phyloP scores from a whole-genome alignment of 2,888 invertebrate species.

The Choristoneura rosaceana region DNA sequence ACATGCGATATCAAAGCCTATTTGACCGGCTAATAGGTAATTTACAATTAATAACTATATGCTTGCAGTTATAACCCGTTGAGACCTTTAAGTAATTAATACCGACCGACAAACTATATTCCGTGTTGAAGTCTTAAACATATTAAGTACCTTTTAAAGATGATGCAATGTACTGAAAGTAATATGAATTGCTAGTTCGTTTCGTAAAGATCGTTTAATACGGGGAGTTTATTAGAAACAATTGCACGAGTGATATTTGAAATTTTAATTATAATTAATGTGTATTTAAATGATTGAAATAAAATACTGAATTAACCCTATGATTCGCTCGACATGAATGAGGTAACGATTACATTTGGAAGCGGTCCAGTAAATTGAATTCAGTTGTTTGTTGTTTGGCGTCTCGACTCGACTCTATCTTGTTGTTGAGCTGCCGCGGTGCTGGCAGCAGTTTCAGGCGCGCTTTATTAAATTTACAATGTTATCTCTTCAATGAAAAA shows the following conservation, averaged over 20 bases:
- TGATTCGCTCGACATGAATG: conserved; percentile 28
- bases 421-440: background rate
- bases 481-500: conserved; percentile 12
- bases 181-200: background rate
- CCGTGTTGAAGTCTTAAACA: background rate
- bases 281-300: conserved; percentile 2
- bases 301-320: background rate
- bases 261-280: background rate
- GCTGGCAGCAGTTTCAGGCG: conserved; percentile 11
- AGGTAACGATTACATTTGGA: conserved; percentile 34
- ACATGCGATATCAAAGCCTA: conserved; percentile 39
- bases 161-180: background rate
- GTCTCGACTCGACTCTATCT: conserved; percentile 4
- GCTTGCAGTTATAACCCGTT: background rate
- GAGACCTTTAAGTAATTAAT: background rate
- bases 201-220: background rate
- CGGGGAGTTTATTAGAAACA: background rate
- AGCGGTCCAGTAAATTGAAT: conserved; percentile 24
- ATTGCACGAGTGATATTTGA: background rate
- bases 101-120: background rate
- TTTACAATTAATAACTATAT: conserved; percentile 45
- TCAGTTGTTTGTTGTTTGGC: conserved; percentile 21
- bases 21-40: conserved; percentile 37
- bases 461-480: conserved; percentile 24
- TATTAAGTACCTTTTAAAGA: conserved; percentile 1